Evolutionary conservation across 2,113 vertebrate species (phyloP).

Genomic region (Micronycteris hirsuta): DNA sequence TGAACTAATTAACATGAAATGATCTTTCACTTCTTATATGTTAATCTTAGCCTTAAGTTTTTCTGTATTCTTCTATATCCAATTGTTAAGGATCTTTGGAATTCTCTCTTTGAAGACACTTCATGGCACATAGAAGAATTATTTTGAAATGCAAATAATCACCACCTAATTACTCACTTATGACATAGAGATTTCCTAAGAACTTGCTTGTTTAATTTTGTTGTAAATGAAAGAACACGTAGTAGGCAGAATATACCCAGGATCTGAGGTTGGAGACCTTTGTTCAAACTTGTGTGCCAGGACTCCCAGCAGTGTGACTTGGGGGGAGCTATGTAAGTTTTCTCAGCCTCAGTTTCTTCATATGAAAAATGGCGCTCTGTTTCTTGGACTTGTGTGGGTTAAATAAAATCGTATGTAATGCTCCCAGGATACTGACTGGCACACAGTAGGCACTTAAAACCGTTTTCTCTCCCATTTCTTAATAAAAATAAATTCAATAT

Average conservation of each 20-base stretch:
- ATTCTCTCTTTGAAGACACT: conserved; percentile 17
- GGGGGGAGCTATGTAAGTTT: background rate
- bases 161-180: conserved; percentile 1
- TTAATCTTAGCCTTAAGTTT: background rate
- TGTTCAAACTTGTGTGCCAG: background rate
- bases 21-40: background rate
- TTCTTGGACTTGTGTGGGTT: background rate
- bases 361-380: background rate
- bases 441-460: conserved; percentile 8
- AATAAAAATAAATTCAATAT: conserved; percentile 17
- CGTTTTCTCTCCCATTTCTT: background rate
- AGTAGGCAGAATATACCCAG: background rate
- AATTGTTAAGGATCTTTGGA: background rate
- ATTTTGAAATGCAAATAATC: conserved; percentile 16
- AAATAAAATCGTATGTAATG: background rate
- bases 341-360: background rate
- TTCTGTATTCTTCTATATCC: background rate
- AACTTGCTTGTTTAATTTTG: conserved; percentile 5
- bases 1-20: conserved; percentile 23
- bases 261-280: background rate
- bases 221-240: conserved; percentile 12
- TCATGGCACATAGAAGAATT: background rate
- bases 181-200: background rate
- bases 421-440: background rate
- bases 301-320: background rate